A percentile compares a stretch with the other conserved stretches of the same genome.
phyloP scores from a whole-genome alignment of 1,140 invertebrate species.

The Coelopa frigida region DNA sequence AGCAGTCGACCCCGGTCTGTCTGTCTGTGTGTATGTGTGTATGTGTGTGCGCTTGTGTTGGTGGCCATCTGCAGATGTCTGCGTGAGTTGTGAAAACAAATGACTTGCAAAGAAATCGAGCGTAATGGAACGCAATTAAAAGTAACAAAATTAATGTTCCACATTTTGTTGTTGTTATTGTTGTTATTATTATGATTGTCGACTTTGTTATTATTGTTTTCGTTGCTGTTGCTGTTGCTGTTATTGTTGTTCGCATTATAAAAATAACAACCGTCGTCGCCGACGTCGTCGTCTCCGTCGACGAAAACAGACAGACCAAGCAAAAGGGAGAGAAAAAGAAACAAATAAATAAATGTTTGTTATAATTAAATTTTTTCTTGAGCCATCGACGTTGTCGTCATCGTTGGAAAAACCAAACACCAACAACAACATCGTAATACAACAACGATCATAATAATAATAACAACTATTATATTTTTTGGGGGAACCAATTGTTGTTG shows the following conservation, averaged over 20 bases:
- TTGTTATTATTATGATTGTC: slow-evolving; percentile 1
- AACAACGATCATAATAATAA: no score
- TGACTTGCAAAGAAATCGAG: slow-evolving; percentile 13
- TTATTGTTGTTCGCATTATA: neutral
- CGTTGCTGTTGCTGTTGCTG: neutral
- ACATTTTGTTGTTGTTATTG: slow-evolving; percentile 7
- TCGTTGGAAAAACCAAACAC: no score
- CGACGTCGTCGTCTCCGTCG: neutral
- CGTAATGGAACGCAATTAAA: slow-evolving; percentile 11
- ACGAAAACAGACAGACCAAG: no score
- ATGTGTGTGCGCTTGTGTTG: neutral
- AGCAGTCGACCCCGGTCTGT: neutral
- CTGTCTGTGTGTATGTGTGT: slow-evolving; percentile 2
- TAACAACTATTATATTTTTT: no score
- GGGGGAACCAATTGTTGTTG: no score
- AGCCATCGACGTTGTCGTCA: no score
- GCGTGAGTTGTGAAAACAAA: neutral
- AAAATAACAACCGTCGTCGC: neutral
- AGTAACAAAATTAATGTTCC: slow-evolving; percentile 14
- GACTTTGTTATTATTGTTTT: neutral
- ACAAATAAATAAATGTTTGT: no score
- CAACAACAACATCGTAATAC: no score
- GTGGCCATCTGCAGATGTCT: neutral
- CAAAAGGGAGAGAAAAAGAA: no score
- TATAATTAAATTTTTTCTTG: no score